Evolutionary conservation across 2,888 invertebrate genomes (phyloP), one percentile per base, ranked within the genome.

Genomic region (Uloborus plumipes): DNA sequence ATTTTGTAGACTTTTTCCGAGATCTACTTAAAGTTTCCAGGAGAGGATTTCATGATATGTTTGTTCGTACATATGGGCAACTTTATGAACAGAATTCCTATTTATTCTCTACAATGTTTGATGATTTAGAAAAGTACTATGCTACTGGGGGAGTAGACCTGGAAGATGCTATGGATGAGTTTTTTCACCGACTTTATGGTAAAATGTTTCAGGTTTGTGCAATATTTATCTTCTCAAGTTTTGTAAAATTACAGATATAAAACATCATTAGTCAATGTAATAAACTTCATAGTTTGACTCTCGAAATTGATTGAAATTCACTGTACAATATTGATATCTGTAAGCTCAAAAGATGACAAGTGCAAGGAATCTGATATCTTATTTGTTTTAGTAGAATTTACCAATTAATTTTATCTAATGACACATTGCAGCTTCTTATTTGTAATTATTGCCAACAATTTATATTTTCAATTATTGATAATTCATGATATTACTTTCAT

Each of bases 61-160:
- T 98, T 91, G 94, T 94, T 88, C 92, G 93, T 86, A 98, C 98
- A 0, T 98, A 98, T 90, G 98, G 98, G 74, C 93, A 96, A 89
- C 93, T 98, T 87, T 98, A 98, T 91, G 94, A 97, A 88, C 94
- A 96, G 88, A 96, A 98, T 90, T 92, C 97, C 14, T 94, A 94
- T 88, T 95, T 98, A 65, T 98, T 98, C 90, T 94, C 94, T 85
- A 94, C 96, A 88, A 92, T 98, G 84, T 98, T 97, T 90, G 92
- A 92, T 86, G 94, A 97, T 88, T 91, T 98, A 86, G 96, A 97
- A 89, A 93, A 93, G 88, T 98, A 98, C 89, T 98, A 97, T 90
- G 92, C 92, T 16, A 93, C 93, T 84, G 97, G 97, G 62, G 93
- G 94, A 88, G 93, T 95, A 72, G 93, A 96, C 88, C 92, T 98